These are phyloP conservation scores for Drosophila rellima DNA, from an alignment of 2,888 invertebrate species.

Conservation along the genomic window DNA sequence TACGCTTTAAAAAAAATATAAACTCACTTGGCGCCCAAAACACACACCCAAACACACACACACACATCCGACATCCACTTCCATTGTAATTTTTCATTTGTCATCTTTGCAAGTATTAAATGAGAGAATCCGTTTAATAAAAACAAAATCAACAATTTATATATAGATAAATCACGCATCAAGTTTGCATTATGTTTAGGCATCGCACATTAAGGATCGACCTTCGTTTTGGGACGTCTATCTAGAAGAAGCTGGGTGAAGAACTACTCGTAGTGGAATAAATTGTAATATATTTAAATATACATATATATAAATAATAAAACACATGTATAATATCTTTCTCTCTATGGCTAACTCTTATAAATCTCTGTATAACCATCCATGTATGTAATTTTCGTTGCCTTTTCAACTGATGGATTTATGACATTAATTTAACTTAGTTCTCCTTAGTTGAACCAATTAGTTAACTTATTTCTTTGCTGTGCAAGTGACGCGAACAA, in stretches of 20 bases:
- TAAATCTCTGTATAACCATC: conserved; percentile 29
- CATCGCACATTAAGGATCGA: conserved; percentile 46
- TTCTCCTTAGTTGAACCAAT: conserved; percentile 39
- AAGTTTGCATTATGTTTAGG: conserved; percentile 53
- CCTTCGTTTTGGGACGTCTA: conserved; percentile 50
- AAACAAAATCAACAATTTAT: conserved; percentile 25
- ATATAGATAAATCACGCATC: conserved; percentile 47
- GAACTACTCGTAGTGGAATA: conserved; percentile 65
- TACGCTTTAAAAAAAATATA: conserved; percentile 62
- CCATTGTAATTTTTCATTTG: conserved; percentile 76
- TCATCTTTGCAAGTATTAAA: conserved; percentile 77
- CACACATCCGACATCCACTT: conserved; percentile 26
- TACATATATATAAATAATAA: conserved; percentile 42
- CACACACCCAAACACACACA: conserved; percentile 29
- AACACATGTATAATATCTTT: conserved; percentile 36
- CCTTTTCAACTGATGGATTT: conserved; percentile 38
- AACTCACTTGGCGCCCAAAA: conserved; percentile 49
- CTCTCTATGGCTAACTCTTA: conserved; percentile 32
- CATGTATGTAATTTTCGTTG: conserved; percentile 43
- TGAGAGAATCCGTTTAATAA: conserved; percentile 69
- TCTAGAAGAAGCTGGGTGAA: conserved; percentile 16
- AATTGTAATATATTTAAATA: conserved; percentile 60
- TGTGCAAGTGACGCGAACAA: conserved; percentile 66
- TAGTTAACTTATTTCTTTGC: conserved; percentile 35
- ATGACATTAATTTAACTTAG: conserved; percentile 36